Percentiles rank a stretch among this genome's conserved stretches.
Evolutionary conservation across 1,140 invertebrate species (phyloP).

Genomic region (Polypedilum vanderplanki): DNA sequence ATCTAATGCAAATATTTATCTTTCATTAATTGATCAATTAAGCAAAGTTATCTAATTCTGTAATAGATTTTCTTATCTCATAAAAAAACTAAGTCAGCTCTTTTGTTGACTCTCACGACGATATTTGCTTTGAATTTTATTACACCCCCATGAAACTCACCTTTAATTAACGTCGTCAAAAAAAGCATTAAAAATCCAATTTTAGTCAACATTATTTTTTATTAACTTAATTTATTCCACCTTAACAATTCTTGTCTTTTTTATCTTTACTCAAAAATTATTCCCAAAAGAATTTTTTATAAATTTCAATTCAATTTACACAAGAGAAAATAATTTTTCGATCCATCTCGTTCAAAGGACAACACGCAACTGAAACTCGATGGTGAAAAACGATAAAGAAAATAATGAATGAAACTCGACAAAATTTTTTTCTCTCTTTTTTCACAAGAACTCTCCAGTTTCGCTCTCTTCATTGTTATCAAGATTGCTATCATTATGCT

Average conservation of each 20-base stretch:
- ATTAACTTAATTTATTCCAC: neutral
- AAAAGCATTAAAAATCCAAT: no score
- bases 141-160: no score
- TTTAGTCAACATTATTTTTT: no score
- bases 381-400: neutral
- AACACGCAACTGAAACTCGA: neutral
- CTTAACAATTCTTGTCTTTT: neutral
- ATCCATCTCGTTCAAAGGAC: conserved; percentile 3
- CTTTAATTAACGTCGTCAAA: no score
- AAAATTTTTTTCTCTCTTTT: neutral
- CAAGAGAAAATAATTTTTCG: neutral
- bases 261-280: neutral
- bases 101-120: no score
- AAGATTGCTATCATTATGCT: conserved; percentile 8
- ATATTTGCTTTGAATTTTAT: no score
- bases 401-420: neutral
- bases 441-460: neutral
- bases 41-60: neutral
- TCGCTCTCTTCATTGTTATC: neutral
- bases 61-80: no score
- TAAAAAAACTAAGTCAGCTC: no score
- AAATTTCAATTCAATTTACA: neutral
- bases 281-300: neutral
- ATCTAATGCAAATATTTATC: conserved; percentile 11
- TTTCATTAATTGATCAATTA: conserved; percentile 1